These are phyloP conservation scores for Sminthopsis crassicaudata DNA, from an alignment of 2,113 vertebrate species.

Conservation along the genomic window DNA sequence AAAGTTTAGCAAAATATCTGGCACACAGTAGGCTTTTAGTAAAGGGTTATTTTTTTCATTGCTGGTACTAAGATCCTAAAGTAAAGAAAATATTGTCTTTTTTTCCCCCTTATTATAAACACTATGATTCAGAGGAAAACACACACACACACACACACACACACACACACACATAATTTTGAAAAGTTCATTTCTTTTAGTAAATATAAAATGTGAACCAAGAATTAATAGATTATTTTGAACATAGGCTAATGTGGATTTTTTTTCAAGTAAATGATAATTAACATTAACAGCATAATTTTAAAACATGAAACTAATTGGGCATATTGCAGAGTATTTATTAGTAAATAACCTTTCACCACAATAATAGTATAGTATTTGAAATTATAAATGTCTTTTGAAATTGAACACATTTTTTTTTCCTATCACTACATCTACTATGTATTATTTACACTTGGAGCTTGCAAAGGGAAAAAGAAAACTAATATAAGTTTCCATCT, in stretches of 20 bases:
- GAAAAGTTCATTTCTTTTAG: neutral
- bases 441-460: slow-evolving; percentile 38
- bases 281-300: slow-evolving; percentile 33
- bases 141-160: neutral
- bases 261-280: slow-evolving; percentile 53
- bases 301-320: slow-evolving; percentile 56
- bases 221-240: neutral
- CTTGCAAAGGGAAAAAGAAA: neutral
- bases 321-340: slow-evolving; percentile 33
- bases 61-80: neutral
- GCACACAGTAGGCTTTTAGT: neutral
- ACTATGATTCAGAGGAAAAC: slow-evolving; percentile 15
- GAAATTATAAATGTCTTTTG: slow-evolving; percentile 21
- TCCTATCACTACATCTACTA: slow-evolving; percentile 4
- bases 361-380: neutral
- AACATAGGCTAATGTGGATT: slow-evolving; percentile 18
- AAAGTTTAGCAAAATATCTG: neutral
- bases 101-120: slow-evolving; percentile 18
- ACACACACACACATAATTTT: neutral
- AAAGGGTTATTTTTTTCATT: neutral
- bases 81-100: neutral
- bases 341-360: slow-evolving; percentile 29
- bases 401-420: neutral
- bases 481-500: slow-evolving; percentile 10
- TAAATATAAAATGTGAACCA: slow-evolving; percentile 32